phyloP scores from a whole-genome alignment of 2,113 vertebrate species.

The Triplophysa dalaica region DNA sequence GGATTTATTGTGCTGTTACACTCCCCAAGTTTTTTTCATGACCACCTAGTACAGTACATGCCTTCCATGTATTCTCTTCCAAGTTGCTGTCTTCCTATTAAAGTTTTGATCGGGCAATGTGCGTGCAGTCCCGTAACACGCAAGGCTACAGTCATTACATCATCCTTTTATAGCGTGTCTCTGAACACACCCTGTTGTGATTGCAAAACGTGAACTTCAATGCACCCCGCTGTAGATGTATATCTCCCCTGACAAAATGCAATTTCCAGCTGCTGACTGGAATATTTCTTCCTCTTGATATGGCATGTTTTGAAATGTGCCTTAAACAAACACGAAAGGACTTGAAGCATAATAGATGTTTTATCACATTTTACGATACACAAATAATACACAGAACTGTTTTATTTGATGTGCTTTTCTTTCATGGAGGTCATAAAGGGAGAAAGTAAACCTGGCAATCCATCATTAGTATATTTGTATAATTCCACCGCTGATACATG shows the following conservation, averaged over 20 bases:
- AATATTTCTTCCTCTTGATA: slow-evolving; percentile 41
- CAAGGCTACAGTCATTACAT: slow-evolving; percentile 66
- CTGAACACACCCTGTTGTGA: slow-evolving; percentile 63
- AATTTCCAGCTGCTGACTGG: slow-evolving; percentile 42
- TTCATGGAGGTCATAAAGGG: background rate
- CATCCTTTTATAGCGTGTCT: slow-evolving; percentile 60
- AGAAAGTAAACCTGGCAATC: background rate
- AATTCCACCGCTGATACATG: background rate
- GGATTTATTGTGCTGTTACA: background rate
- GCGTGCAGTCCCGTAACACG: slow-evolving; percentile 47
- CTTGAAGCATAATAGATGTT: background rate
- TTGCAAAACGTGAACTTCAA: slow-evolving; percentile 62
- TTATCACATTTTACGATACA: background rate
- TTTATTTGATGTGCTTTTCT: background rate
- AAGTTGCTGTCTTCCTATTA: slow-evolving; percentile 17
- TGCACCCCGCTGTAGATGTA: slow-evolving; percentile 44
- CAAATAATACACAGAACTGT: background rate
- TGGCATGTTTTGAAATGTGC: slow-evolving; percentile 38
- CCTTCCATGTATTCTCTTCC: background rate
- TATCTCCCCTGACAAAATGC: slow-evolving; percentile 48
- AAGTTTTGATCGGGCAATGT: slow-evolving; percentile 35
- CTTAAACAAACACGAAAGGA: background rate
- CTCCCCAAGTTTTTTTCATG: background rate
- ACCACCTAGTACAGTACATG: background rate
- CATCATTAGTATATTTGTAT: background rate